These are phyloP conservation scores for Hystrix brachyura DNA, from an alignment of 2,113 vertebrate genomes.

Conservation along the genomic window DNA sequence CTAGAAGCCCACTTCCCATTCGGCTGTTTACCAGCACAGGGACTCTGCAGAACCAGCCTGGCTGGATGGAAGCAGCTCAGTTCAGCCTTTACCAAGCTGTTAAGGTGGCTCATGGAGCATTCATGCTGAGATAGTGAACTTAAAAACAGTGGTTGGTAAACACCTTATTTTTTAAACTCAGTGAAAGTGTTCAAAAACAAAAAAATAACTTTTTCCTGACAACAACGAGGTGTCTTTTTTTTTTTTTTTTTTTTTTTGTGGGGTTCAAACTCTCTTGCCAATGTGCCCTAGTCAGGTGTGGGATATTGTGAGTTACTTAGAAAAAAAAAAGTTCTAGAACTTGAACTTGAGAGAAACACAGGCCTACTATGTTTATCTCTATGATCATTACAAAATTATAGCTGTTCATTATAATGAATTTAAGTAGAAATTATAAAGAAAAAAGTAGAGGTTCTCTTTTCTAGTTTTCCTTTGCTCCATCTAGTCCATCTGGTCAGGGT, in stretches of 20 bases:
- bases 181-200: slow-evolving; percentile 1
- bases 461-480: neutral
- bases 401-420: slow-evolving; percentile 29
- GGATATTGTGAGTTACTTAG: slow-evolving; percentile 27
- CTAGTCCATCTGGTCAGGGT: neutral
- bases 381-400: slow-evolving; percentile 27
- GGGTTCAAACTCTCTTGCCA: no score
- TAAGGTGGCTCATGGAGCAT: slow-evolving; percentile 58
- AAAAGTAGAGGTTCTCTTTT: slow-evolving; percentile 10
- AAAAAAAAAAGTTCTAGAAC: neutral
- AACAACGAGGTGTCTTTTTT: no score
- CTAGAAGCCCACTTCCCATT: neutral
- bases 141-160: neutral
- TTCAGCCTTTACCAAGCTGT: slow-evolving; percentile 37
- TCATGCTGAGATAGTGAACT: neutral
- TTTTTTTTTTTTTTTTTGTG: no score
- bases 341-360: slow-evolving; percentile 9
- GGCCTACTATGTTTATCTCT: neutral
- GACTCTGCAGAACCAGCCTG: neutral
- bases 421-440: slow-evolving; percentile 47
- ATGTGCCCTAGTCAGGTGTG: neutral
- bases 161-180: slow-evolving; percentile 41
- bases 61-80: neutral
- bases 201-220: no score
- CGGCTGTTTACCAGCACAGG: neutral